Conservation (phyloP, 2,888 invertebrate genomes). For the Calliopum simillimum region DNA sequence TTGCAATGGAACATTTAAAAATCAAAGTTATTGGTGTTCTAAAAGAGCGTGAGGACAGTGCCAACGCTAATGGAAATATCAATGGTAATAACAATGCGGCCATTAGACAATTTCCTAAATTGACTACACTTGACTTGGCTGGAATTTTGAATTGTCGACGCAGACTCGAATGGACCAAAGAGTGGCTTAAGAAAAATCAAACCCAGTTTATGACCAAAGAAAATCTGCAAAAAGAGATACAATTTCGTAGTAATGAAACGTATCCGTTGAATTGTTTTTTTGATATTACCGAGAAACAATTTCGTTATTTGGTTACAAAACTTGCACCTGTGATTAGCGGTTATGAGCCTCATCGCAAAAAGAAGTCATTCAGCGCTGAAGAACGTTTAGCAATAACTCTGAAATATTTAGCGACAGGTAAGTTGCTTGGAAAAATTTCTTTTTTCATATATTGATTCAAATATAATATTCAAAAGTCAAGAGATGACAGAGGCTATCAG, state of each 20-base stretch:
- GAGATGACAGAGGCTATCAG: no score
- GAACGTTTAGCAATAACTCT: constrained; percentile 65
- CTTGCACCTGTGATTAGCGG: constrained; percentile 62
- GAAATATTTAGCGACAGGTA: constrained; percentile 66
- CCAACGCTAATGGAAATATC: constrained; percentile 49
- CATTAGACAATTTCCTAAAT: constrained; percentile 49
- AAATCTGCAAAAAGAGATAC: constrained; percentile 61
- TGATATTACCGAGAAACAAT: constrained; percentile 64
- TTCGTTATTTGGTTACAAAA: constrained; percentile 62
- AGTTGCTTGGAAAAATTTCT: constrained; percentile 42
- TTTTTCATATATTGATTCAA: constrained; percentile 30
- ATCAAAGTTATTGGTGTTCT: constrained; percentile 63
- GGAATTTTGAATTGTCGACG: constrained; percentile 62
- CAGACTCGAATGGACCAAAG: constrained; percentile 64
- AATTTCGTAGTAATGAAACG: constrained; percentile 62
- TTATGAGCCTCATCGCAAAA: constrained; percentile 64
- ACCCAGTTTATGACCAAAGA: constrained; percentile 63
- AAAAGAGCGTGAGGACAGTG: constrained; percentile 58
- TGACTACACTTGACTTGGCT: constrained; percentile 59
- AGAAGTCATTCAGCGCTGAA: constrained; percentile 64
- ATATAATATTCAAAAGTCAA: constrained; percentile 13
- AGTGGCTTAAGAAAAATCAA: constrained; percentile 64
- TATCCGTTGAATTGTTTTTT: constrained; percentile 65
- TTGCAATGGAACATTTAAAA: constrained; percentile 62
- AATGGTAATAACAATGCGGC: constrained; percentile 31